Conservation (phyloP, 2,888 invertebrate genomes). For the Trachelus tabidus region DNA sequence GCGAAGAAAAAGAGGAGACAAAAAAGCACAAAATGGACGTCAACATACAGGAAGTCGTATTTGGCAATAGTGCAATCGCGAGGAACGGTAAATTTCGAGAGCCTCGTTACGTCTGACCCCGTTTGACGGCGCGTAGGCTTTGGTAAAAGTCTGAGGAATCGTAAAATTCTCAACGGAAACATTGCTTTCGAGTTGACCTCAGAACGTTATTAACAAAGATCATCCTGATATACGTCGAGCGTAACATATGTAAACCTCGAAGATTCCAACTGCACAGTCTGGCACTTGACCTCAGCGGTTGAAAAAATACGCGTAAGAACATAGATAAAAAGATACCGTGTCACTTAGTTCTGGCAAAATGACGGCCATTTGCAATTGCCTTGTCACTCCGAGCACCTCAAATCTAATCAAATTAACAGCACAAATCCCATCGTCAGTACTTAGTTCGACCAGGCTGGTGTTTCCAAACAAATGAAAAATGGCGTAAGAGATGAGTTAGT, state of each 20-base stretch:
- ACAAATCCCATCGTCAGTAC: not conserved
- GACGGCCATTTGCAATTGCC: not conserved
- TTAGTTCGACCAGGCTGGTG: not conserved
- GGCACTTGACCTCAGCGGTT: not conserved
- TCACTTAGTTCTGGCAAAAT: not conserved
- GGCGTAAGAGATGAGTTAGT: not conserved
- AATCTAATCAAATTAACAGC: not conserved
- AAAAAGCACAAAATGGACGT: not conserved
- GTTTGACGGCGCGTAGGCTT: not conserved
- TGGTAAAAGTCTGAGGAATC: not conserved
- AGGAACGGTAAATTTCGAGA: not conserved
- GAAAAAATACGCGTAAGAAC: not conserved
- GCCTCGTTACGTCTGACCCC: not conserved
- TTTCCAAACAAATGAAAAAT: not conserved
- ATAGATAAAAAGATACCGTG: not conserved
- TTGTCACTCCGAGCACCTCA: not conserved
- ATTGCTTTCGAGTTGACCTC: not conserved
- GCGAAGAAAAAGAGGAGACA: not conserved
- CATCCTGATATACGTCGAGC: not conserved
- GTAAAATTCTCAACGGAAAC: not conserved
- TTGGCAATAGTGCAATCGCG: not conserved
- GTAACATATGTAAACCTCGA: not conserved
- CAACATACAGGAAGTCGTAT: not conserved
- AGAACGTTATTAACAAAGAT: not conserved
- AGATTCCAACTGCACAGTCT: not conserved